Percentiles rank a stretch among this genome's conserved stretches.
Evolutionary conservation across 2,888 invertebrate genomes (phyloP).

Genomic region (Petrolisthes manimaculis): DNA sequence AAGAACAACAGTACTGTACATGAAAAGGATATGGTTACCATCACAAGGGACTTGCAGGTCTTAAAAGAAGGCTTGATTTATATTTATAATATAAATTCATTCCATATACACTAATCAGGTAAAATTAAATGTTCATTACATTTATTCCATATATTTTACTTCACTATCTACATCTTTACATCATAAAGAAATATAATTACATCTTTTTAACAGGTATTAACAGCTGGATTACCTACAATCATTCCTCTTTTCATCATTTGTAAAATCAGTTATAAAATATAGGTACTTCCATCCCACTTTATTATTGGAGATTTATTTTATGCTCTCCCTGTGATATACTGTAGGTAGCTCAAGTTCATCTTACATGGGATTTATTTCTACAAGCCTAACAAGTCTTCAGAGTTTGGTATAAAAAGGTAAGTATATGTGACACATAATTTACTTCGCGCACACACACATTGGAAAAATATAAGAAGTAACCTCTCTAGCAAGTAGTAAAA

Average conservation of each 20-base stretch:
- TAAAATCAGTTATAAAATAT: neutral
- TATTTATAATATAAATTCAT: too few relatives aligned
- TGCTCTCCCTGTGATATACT: slow-evolving; percentile 17
- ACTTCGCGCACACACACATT: slow-evolving; percentile 25
- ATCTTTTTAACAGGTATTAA: slow-evolving; percentile 11
- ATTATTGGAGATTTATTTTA: neutral
- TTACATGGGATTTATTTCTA: slow-evolving; percentile 26
- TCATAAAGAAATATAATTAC: slow-evolving; percentile 15
- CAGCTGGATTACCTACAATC: neutral
- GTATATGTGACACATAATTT: slow-evolving; percentile 19
- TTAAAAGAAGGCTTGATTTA: neutral
- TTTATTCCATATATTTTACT: neutral
- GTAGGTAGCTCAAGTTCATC: slow-evolving; percentile 38
- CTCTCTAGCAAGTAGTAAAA: slow-evolving; percentile 37
- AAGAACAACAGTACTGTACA: too few relatives aligned
- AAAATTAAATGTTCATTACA: too few relatives aligned
- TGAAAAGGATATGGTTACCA: too few relatives aligned
- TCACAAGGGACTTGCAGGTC: neutral
- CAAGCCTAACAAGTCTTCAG: slow-evolving; percentile 18
- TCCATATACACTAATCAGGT: too few relatives aligned
- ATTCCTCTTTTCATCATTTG: neutral
- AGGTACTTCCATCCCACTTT: neutral
- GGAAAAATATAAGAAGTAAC: slow-evolving; percentile 48
- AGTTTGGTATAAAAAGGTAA: slow-evolving; percentile 41
- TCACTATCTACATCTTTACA: slow-evolving; percentile 11